Evolutionary conservation across 2,113 vertebrate genomes (phyloP).

Genomic region (Cyphomyrus discorhynchus): DNA sequence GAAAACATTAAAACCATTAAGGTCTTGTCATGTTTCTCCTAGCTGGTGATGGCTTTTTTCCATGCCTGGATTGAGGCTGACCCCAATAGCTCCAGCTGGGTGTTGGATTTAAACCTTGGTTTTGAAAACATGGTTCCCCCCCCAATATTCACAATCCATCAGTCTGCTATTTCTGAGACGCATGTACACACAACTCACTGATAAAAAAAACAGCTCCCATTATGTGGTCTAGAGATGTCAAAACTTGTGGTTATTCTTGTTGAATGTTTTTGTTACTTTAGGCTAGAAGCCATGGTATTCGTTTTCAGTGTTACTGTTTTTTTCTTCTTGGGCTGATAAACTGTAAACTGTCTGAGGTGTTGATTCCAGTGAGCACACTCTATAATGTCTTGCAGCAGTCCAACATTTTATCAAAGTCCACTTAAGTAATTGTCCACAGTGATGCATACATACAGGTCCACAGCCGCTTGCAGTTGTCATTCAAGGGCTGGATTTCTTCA

Average conservation of each 20-base stretch:
- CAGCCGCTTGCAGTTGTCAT: background rate
- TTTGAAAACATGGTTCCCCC: background rate
- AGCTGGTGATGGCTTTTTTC: background rate
- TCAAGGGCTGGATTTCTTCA: background rate
- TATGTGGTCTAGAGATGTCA: background rate
- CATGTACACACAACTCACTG: background rate
- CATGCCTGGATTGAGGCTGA: background rate
- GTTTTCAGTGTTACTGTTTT: background rate
- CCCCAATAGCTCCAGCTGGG: background rate
- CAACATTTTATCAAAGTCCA: background rate
- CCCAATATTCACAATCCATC: background rate
- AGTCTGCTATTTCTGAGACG: background rate
- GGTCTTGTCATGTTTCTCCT: background rate
- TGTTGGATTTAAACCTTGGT: background rate
- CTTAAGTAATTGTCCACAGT: background rate
- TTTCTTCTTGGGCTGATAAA: background rate
- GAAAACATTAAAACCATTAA: background rate
- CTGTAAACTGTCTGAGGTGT: background rate
- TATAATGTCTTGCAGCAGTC: background rate
- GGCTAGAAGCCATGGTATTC: background rate
- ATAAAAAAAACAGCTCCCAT: background rate
- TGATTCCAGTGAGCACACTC: background rate
- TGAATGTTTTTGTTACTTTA: background rate
- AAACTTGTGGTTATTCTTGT: background rate
- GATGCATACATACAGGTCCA: background rate